These are phyloP conservation scores for Forbesichthys agassizii DNA, from an alignment of 2,113 vertebrate genomes.

Conservation along the genomic window DNA sequence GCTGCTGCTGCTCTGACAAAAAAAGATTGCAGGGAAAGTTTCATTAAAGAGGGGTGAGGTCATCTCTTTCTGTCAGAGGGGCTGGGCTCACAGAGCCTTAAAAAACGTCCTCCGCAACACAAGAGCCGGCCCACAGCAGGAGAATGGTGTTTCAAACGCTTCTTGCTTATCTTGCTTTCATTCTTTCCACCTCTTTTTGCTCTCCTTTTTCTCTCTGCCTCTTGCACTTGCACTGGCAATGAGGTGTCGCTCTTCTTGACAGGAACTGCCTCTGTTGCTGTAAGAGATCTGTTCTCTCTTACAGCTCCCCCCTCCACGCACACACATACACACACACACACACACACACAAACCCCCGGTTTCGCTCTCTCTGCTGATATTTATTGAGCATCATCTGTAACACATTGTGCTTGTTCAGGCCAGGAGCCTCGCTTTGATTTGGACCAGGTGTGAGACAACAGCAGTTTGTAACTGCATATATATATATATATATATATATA, in stretches of 20 bases:
- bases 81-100: constrained; percentile 35
- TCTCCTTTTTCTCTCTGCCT: background rate
- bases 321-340: constrained; percentile 16
- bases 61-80: constrained; percentile 43
- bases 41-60: constrained; percentile 51
- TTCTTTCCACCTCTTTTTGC: background rate
- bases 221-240: background rate
- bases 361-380: background rate
- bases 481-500: too few relatives aligned
- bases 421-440: background rate
- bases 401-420: background rate
- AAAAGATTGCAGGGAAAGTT: constrained; percentile 13
- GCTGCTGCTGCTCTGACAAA: background rate
- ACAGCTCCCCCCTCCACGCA: background rate
- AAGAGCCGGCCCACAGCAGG: constrained; percentile 13
- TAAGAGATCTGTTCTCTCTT: too few relatives aligned
- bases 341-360: background rate
- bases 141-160: background rate
- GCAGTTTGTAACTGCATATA: too few relatives aligned
- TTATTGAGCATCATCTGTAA: background rate
- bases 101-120: constrained; percentile 45
- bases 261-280: too few relatives aligned
- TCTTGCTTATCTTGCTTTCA: too few relatives aligned
- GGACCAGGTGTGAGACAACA: background rate
- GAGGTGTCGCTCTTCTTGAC: background rate